Conservation (phyloP, 2,888 invertebrate genomes). For the Iselma pallidipennis region DNA sequence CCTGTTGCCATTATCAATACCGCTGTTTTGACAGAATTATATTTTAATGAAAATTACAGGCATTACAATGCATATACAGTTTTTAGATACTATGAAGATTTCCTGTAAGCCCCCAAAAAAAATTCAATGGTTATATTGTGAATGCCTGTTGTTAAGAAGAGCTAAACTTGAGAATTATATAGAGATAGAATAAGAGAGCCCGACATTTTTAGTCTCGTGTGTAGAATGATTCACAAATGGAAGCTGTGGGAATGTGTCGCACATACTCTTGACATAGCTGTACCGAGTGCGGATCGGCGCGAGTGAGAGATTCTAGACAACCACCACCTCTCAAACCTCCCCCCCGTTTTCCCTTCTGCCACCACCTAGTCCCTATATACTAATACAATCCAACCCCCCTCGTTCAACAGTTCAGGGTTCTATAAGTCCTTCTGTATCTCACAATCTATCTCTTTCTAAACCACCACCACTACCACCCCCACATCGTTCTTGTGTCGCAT, state of each 20-base stretch:
- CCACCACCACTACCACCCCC: neutral
- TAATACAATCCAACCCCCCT: neutral
- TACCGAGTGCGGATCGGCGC: constrained; percentile 47
- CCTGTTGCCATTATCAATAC: neutral
- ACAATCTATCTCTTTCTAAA: neutral
- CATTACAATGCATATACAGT: too few relatives aligned
- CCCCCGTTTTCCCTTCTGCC: neutral
- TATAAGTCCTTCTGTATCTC: neutral
- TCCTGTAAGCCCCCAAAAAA: too few relatives aligned
- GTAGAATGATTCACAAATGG: constrained; percentile 44
- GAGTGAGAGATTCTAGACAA: constrained; percentile 47
- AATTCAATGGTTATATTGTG: neutral
- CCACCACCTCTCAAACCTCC: constrained; percentile 20
- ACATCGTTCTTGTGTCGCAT: constrained; percentile 24
- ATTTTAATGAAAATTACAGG: too few relatives aligned
- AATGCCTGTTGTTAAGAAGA: neutral
- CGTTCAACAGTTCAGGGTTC: constrained; percentile 16
- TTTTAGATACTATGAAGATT: too few relatives aligned
- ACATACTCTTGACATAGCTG: constrained; percentile 46
- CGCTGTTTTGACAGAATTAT: too few relatives aligned
- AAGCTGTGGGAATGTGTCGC: constrained; percentile 47
- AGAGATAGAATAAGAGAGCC: constrained; percentile 3
- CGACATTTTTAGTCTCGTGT: constrained; percentile 50
- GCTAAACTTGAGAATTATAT: constrained; percentile 6
- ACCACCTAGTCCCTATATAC: neutral